Percentiles rank a stretch among this genome's conserved stretches.
phyloP scores from a whole-genome alignment of 2,113 vertebrate genomes.

The Setophaga kirtlandii region DNA sequence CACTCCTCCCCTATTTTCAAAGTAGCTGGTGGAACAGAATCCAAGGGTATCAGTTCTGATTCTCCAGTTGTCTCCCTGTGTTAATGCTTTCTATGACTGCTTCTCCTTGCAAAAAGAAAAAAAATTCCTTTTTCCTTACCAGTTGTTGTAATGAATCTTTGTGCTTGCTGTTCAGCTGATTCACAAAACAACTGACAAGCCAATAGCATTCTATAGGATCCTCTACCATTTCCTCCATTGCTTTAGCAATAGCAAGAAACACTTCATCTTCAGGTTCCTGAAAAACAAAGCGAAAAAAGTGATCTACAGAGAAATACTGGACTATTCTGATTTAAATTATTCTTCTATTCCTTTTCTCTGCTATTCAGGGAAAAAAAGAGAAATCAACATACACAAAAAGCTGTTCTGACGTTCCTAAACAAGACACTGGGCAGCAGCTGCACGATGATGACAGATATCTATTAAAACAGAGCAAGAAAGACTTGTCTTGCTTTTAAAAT shows the following conservation, averaged over 20 bases:
- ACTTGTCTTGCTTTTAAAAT: neutral
- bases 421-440: neutral
- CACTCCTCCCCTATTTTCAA: neutral
- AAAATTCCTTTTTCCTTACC: conserved; percentile 59
- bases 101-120: neutral
- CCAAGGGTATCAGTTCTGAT: neutral
- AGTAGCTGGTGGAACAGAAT: neutral
- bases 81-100: neutral
- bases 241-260: conserved; percentile 88
- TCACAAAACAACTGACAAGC: conserved; percentile 91
- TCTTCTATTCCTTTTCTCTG: neutral
- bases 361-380: neutral
- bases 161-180: conserved; percentile 89
- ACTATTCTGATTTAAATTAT: neutral
- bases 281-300: neutral
- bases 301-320: neutral
- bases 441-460: neutral
- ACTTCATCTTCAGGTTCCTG: conserved; percentile 89
- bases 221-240: conserved; percentile 94
- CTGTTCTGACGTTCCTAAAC: neutral
- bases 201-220: conserved; percentile 92
- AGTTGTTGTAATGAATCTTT: conserved; percentile 90
- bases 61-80: neutral
- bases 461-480: neutral
- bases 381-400: neutral